These are phyloP conservation scores for Nebria brevicollis DNA, from an alignment of 2,888 invertebrate species.

Conservation along the genomic window DNA sequence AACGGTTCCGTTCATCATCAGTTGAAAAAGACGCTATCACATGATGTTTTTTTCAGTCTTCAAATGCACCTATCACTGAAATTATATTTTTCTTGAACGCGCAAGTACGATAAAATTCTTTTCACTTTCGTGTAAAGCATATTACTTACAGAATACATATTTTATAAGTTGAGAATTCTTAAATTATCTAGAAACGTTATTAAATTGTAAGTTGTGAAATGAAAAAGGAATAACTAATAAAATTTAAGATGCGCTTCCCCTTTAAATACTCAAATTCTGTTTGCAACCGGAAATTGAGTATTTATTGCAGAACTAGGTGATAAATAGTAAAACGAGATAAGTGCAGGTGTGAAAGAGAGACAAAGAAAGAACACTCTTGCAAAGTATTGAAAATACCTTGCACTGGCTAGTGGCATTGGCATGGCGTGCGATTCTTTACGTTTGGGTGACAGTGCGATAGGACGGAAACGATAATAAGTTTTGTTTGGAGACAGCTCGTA, in stretches of 20 bases:
- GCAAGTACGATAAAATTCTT: neutral
- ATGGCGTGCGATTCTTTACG: neutral
- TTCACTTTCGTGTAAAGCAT: neutral
- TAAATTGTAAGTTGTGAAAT: no score
- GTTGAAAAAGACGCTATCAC: neutral
- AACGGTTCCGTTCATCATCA: conserved; percentile 1
- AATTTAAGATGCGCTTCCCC: no score
- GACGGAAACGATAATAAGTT: neutral
- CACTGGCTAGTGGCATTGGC: neutral
- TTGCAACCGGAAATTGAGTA: neutral
- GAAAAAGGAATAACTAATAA: no score
- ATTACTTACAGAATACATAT: no score
- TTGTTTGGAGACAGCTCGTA: neutral
- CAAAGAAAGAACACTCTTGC: neutral
- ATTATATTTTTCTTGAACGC: neutral
- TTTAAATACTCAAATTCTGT: neutral
- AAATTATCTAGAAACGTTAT: neutral
- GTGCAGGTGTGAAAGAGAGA: neutral
- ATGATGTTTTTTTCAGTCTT: neutral
- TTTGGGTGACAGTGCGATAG: conserved; percentile 1
- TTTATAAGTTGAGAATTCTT: no score
- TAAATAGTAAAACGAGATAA: neutral
- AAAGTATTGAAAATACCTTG: neutral
- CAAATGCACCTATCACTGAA: neutral
- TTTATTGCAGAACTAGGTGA: neutral